Conservation (phyloP, 1,140 invertebrate species). For the Panulirus ornatus region DNA sequence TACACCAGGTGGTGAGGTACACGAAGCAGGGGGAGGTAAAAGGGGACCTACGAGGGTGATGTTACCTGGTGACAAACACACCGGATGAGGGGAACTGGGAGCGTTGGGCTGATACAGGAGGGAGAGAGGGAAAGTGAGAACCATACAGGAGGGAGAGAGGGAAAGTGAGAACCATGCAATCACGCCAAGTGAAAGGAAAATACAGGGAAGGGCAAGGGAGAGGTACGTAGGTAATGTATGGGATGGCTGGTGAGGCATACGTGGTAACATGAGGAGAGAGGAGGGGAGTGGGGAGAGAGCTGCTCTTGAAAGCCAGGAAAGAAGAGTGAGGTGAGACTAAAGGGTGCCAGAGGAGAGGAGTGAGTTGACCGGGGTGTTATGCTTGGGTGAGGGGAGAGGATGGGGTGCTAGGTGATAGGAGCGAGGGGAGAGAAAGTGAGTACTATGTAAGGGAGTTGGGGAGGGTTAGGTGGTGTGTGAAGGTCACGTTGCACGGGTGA, state of each 20-base stretch:
- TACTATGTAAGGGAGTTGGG: too few relatives aligned
- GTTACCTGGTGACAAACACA: neutral
- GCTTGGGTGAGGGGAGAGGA: neutral
- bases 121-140: neutral
- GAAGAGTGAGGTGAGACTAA: neutral
- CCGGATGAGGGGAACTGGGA: neutral
- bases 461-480: too few relatives aligned
- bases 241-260: neutral
- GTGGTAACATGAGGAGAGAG: neutral
- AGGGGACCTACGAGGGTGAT: neutral
- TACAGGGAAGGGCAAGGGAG: neutral
- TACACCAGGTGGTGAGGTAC: too few relatives aligned
- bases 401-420: neutral
- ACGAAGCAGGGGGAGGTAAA: neutral
- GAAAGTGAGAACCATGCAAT: neutral
- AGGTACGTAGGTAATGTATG: neutral
- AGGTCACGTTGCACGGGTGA: too few relatives aligned
- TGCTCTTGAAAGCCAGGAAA: neutral
- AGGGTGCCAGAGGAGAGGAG: too few relatives aligned
- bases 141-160: neutral
- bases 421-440: too few relatives aligned
- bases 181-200: neutral
- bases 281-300: too few relatives aligned
- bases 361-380: too few relatives aligned
- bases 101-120: neutral